Evolutionary conservation across 2,888 invertebrate genomes (phyloP), one percentile per base, ranked within the genome.

Genomic region (Synanthedon formicaeformis): DNA sequence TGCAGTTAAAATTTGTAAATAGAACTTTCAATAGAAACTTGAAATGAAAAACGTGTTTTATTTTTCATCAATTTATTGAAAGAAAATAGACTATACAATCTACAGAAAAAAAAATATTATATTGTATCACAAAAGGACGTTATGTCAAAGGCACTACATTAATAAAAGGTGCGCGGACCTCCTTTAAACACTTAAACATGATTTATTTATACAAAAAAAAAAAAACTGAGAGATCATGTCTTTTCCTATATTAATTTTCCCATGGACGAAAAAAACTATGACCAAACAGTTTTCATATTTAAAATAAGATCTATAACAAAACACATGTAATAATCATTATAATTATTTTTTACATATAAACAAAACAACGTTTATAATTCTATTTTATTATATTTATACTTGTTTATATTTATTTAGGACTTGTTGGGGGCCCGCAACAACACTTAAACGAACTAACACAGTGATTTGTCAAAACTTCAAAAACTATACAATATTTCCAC

Each of bases 71-170:
- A 78, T 80, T 78, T 85, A 84, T 81, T 85, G 77, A 78, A 83
- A 81, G 82, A 78, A 79, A 34, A 81, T 83, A 71, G 75, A 79
- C 82, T 85, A 78, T 85, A 85, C 84, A 85, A 72, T 79, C 72
- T 81, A 84, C 58, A 64, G 81, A 80, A 34, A 34, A 80, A 34
- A 34, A 34, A 81, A 73, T 76, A 79, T 23, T 5, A 23, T 76
- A 79, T 78, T 74, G 70, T 86, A 86, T 86, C 86, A 86, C 86
- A 86, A 80, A 75, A 79, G 84, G 85, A 85, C 84, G 83, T 78
- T 71, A 74, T 69, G 71, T 78, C 74, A 71, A 84, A 86, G 86
- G 84, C 86, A 85, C 84, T 81, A 66, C 61, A 60, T 65, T 62
- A 60, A 61, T 62, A 60, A 61, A 55, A 55, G 56, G 52, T 58